These are phyloP conservation scores for Tiliacea citrago DNA, from an alignment of 2,888 invertebrate genomes.

Conservation along the genomic window DNA sequence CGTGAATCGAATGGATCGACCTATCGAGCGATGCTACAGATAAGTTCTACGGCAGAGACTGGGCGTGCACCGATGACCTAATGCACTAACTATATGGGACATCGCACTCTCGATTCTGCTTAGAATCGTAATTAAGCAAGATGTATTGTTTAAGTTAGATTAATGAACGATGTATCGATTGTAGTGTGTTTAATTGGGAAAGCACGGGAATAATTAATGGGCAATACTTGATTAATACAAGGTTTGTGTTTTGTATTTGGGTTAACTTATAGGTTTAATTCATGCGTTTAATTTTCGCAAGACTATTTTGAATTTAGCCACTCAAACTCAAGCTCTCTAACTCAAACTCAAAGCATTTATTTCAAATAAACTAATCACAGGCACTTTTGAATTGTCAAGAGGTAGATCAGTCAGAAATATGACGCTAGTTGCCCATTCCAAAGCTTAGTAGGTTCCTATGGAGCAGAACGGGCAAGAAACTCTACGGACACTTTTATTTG, in stretches of 20 bases:
- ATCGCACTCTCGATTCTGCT: conserved; percentile 80
- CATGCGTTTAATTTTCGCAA: conserved; percentile 27
- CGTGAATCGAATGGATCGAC: conserved; percentile 77
- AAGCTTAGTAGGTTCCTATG: too few relatives aligned
- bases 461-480: too few relatives aligned
- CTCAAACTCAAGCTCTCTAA: too few relatives aligned
- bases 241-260: conserved; percentile 41
- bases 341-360: too few relatives aligned
- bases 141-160: conserved; percentile 75
- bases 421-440: too few relatives aligned
- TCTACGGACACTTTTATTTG: neutral
- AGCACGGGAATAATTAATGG: conserved; percentile 60
- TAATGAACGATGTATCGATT: conserved; percentile 69
- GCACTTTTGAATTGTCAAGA: too few relatives aligned
- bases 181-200: conserved; percentile 69
- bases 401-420: too few relatives aligned
- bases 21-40: conserved; percentile 76
- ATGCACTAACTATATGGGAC: conserved; percentile 86
- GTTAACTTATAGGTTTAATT: conserved; percentile 30
- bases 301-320: neutral
- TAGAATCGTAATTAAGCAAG: conserved; percentile 84
- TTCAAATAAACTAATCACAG: too few relatives aligned
- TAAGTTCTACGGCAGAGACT: conserved; percentile 67
- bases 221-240: conserved; percentile 56
- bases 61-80: conserved; percentile 82